Conservation (phyloP, 2,113 vertebrate genomes). For the Nipponia nippon region DNA sequence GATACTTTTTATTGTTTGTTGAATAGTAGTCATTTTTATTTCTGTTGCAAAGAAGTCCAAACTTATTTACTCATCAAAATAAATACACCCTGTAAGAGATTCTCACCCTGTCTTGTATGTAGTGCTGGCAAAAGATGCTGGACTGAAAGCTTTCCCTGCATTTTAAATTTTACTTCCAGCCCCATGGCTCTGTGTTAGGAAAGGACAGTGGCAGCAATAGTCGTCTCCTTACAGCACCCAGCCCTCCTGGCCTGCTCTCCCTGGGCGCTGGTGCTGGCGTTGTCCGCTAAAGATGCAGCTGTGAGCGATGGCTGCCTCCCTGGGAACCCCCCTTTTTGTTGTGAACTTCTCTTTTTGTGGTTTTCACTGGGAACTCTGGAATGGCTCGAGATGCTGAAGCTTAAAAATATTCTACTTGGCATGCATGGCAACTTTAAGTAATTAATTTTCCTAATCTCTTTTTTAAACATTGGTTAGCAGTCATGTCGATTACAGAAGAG, state of each 20-base stretch:
- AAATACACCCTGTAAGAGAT: background rate
- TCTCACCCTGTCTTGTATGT: no score
- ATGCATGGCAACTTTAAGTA: background rate
- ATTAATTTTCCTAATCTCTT: background rate
- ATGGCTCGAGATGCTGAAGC: background rate
- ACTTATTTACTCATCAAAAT: background rate
- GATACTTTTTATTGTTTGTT: background rate
- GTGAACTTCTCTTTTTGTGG: no score
- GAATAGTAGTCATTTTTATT: background rate
- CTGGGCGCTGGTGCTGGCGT: fast-evolving
- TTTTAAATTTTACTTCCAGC: background rate
- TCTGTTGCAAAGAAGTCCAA: background rate
- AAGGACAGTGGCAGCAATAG: fast-evolving
- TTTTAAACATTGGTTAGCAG: background rate
- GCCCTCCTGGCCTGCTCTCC: background rate
- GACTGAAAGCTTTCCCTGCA: background rate
- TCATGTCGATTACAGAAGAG: background rate
- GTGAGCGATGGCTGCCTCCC: fast-evolving
- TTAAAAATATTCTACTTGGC: background rate
- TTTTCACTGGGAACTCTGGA: background rate
- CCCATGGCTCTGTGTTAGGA: background rate
- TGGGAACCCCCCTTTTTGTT: background rate
- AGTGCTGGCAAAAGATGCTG: background rate
- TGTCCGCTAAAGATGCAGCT: fast-evolving
- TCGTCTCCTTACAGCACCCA: fast-evolving